A percentile compares a stretch with the other conserved stretches of the same genome.
Conservation (phyloP, 2,797 vertebrate genomes). For the Oreochromis mossambicus region DNA sequence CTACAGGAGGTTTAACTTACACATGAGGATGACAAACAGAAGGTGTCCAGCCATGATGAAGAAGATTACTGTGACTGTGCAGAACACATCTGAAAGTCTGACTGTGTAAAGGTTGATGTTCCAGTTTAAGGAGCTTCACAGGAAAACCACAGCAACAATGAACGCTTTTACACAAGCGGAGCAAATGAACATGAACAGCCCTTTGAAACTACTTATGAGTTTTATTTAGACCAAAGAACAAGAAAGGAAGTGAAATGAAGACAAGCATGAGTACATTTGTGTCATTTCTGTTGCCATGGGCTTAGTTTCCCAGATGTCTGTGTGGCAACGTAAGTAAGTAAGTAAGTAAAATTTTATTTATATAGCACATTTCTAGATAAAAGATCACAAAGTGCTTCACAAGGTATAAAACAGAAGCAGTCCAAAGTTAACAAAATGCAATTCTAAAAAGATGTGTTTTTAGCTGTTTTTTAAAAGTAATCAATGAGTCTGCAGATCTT, state of each 20-base stretch:
- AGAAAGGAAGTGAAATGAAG: neutral
- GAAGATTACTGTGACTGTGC: neutral
- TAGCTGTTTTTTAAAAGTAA: too few species aligned
- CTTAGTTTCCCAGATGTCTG: neutral
- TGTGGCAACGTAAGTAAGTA: neutral
- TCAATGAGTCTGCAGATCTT: too few species aligned
- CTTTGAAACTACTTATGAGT: neutral
- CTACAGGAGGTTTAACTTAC: neutral
- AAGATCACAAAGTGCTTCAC: too few species aligned
- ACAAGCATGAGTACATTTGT: neutral
- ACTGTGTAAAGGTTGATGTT: fast-evolving
- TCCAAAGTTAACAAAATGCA: too few species aligned
- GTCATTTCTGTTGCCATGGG: neutral
- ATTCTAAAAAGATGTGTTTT: too few species aligned
- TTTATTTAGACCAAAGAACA: neutral
- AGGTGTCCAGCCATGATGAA: neutral
- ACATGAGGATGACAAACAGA: neutral
- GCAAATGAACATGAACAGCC: neutral
- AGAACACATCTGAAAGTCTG: neutral
- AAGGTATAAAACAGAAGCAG: too few species aligned
- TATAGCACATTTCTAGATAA: too few species aligned
- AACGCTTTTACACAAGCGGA: neutral
- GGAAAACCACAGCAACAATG: neutral
- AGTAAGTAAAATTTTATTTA: too few species aligned
- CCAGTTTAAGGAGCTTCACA: neutral